Conservation (phyloP, 2,113 vertebrate genomes). For the Athene cunicularia region DNA sequence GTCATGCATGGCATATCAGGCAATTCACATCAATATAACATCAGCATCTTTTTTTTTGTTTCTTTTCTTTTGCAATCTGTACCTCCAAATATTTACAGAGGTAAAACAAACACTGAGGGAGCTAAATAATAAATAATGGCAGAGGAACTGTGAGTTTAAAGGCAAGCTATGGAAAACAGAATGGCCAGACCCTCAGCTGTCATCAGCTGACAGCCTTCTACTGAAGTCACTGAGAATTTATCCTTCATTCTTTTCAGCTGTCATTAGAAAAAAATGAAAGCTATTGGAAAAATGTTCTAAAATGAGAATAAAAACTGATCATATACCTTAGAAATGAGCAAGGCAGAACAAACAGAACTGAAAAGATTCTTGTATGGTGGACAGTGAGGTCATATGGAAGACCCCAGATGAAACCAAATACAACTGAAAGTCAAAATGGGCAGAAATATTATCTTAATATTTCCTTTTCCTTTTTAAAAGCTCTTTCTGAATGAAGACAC, state of each 20-base stretch:
- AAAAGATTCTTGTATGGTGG: not conserved
- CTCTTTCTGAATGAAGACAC: not conserved
- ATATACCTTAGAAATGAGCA: not conserved
- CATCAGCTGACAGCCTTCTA: not conserved
- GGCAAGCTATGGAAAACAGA: not conserved
- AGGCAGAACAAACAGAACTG: not conserved
- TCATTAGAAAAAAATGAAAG: not conserved
- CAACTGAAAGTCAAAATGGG: not conserved
- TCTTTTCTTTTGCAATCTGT: not conserved
- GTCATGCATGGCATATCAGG: not conserved
- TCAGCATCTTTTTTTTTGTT: not conserved
- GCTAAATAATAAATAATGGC: not conserved
- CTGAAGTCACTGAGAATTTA: not conserved
- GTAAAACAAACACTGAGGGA: not conserved
- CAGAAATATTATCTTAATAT: not conserved
- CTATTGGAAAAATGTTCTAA: not conserved
- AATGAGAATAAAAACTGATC: not conserved
- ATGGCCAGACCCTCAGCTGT: not conserved
- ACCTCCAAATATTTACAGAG: not conserved
- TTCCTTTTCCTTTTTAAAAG: not conserved
- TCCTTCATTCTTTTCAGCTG: not conserved
- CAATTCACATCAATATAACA: not conserved
- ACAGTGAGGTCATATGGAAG: not conserved
- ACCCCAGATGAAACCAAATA: not conserved
- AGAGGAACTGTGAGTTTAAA: not conserved